Percentiles rank a stretch among this genome's conserved stretches.
phyloP scores from a whole-genome alignment of 2,888 invertebrate species.

The Leptinotarsa tumamoca region DNA sequence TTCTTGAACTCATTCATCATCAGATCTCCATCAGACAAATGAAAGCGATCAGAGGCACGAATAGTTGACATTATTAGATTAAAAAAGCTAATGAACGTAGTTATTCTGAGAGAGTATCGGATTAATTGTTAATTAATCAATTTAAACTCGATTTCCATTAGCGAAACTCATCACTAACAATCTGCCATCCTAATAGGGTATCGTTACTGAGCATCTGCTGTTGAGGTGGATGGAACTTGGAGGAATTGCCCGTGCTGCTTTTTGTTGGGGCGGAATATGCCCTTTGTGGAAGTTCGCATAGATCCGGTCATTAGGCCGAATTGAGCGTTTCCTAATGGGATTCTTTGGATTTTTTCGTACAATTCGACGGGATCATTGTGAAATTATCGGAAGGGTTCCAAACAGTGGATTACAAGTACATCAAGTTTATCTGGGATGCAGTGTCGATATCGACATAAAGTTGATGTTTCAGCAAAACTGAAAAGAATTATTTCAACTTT shows the following conservation, averaged over 20 bases:
- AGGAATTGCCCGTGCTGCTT: constrained; percentile 24
- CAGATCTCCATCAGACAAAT: constrained; percentile 29
- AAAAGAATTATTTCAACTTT: no score
- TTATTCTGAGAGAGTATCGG: constrained; percentile 26
- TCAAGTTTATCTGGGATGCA: no score
- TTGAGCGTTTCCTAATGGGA: no score
- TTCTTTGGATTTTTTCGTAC: no score
- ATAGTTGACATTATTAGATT: constrained; percentile 28
- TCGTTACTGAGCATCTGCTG: constrained; percentile 36
- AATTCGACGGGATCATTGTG: no score
- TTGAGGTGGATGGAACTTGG: constrained; percentile 31
- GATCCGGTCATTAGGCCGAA: no score
- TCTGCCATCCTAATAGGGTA: constrained; percentile 39
- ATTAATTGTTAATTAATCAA: constrained; percentile 32
- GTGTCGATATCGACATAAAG: no score
- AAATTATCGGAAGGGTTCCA: no score
- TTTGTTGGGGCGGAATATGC: neutral
- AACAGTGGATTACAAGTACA: no score
- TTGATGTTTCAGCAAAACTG: no score
- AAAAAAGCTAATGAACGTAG: constrained; percentile 34
- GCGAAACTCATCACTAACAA: constrained; percentile 40
- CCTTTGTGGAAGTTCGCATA: constrained; percentile 19
- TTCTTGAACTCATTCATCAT: neutral
- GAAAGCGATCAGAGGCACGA: constrained; percentile 23
- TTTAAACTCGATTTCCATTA: constrained; percentile 39